Percentiles rank a stretch among this genome's conserved stretches.
phyloP scores from a whole-genome alignment of 2,888 invertebrate species.

The Synergus umbraculus region DNA sequence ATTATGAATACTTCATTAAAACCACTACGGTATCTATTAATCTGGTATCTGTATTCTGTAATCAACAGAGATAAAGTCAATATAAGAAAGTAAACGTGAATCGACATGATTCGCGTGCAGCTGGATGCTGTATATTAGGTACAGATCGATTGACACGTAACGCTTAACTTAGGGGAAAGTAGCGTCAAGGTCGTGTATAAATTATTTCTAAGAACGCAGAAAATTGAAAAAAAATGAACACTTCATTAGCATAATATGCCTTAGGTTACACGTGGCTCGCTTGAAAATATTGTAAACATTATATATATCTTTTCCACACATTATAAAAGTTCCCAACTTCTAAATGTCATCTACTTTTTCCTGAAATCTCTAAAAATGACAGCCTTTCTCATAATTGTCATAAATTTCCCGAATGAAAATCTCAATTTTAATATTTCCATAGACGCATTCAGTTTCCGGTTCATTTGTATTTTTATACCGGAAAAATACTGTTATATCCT shows the following conservation, averaged over 20 bases:
- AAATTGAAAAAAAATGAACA: constrained; percentile 36
- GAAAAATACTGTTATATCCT: constrained; percentile 5
- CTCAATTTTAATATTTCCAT: neutral
- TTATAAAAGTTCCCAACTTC: neutral
- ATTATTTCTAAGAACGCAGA: constrained; percentile 57
- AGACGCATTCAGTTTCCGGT: neutral
- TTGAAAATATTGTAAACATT: neutral
- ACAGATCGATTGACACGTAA: constrained; percentile 53
- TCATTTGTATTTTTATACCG: neutral
- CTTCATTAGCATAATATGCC: constrained; percentile 11
- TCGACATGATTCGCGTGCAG: constrained; percentile 49
- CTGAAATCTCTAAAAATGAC: neutral
- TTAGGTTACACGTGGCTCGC: constrained; percentile 11
- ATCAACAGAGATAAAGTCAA: neutral
- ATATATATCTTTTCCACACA: neutral
- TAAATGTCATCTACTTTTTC: neutral
- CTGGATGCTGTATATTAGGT: constrained; percentile 43
- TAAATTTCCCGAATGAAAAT: too few relatives aligned
- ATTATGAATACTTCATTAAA: constrained; percentile 1
- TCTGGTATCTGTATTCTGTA: neutral
- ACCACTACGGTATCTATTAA: neutral
- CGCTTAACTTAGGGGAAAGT: constrained; percentile 60
- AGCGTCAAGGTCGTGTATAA: constrained; percentile 59
- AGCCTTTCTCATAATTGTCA: too few relatives aligned
- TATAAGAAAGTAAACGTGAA: constrained; percentile 53